phyloP scores from a whole-genome alignment of 1,140 invertebrate species.

The Ptiloglossa arizonensis region DNA sequence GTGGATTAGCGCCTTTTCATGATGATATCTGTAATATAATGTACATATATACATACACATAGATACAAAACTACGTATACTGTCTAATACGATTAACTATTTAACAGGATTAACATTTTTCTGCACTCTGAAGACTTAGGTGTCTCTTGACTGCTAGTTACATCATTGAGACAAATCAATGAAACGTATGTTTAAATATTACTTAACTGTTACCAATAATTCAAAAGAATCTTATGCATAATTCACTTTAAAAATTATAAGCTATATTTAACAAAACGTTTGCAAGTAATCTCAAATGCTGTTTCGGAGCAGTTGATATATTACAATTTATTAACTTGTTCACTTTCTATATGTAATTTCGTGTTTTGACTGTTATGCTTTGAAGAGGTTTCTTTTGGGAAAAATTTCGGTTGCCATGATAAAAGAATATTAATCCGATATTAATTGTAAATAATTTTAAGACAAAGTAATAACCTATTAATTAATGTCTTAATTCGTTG shows the following conservation, averaged over 20 bases:
- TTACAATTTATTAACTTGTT: slow-evolving; percentile 48
- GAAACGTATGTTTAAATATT: slow-evolving; percentile 56
- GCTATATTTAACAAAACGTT: slow-evolving; percentile 36
- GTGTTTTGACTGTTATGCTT: slow-evolving; percentile 40
- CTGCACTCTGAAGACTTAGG: slow-evolving; percentile 61
- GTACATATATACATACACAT: slow-evolving; percentile 78
- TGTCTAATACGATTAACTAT: slow-evolving; percentile 64
- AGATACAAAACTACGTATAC: slow-evolving; percentile 57
- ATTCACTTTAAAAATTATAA: slow-evolving; percentile 50
- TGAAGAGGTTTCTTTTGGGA: slow-evolving; percentile 27
- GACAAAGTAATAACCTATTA: slow-evolving; percentile 44
- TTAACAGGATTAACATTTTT: slow-evolving; percentile 59
- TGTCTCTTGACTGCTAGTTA: slow-evolving; percentile 55
- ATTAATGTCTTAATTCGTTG: slow-evolving; percentile 48
- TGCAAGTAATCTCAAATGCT: slow-evolving; percentile 34
- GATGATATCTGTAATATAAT: slow-evolving; percentile 83
- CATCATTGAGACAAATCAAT: slow-evolving; percentile 55
- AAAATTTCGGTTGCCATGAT: slow-evolving; percentile 44
- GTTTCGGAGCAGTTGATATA: slow-evolving; percentile 5
- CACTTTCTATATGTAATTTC: slow-evolving; percentile 47
- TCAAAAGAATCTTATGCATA: slow-evolving; percentile 43
- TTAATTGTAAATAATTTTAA: slow-evolving; percentile 58
- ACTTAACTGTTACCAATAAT: slow-evolving; percentile 52
- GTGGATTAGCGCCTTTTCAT: slow-evolving; percentile 91
- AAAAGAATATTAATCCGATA: slow-evolving; percentile 47